Base-by-base conservation (phyloP, 2,797 vertebrate genomes). In the Parauchenoglanis punctatus region DNA sequence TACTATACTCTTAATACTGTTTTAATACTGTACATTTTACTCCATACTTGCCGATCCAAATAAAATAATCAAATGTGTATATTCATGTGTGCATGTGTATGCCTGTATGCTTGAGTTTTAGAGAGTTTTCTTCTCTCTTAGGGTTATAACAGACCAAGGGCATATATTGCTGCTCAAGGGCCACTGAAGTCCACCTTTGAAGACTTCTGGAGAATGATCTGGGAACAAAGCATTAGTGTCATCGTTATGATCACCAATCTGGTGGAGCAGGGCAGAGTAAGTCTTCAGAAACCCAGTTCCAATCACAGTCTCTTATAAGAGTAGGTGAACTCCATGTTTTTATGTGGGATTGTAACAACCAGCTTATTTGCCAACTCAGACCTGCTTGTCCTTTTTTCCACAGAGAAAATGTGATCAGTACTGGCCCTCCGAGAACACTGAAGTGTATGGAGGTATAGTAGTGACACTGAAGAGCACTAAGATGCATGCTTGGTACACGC, bases 181-280 rank as follows among this genome's bases (percentile, higher is more conserved):
- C 99, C 99, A 91, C 96, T 99, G 90, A 99, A 99, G 93, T 98
- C 99, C 77, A 99, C 99, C 2, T 99, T 99, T 91, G 99, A 99
- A 95, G 99, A 99, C 94, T 99, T 99, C 91, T 99, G 99, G 99
- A 97, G 98, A 92, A 99, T 99, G 99, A 96, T 99, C 93, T 99
- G 99, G 99, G 98, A 99, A 92, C 98, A 99, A 93, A 99, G 99
- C 91, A 97, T 97, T 56, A 96, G 96, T 91, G 96, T 98, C 94
- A 98, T 99, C 91, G 91, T 99, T 92, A 99, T 99, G 99, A 99
- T 99, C 93, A 99, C 99, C 40, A 99, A 99, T 94, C 96, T 99
- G 84, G 98, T 99, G 94, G 99, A 99, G 93, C 99, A 99, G 94
- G 99, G 99, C 91, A 95, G 99, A 93, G 99, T 99, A 96, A 92